Base-by-base conservation (phyloP, 2,113 vertebrate genomes). In the Melospiza georgiana region DNA sequence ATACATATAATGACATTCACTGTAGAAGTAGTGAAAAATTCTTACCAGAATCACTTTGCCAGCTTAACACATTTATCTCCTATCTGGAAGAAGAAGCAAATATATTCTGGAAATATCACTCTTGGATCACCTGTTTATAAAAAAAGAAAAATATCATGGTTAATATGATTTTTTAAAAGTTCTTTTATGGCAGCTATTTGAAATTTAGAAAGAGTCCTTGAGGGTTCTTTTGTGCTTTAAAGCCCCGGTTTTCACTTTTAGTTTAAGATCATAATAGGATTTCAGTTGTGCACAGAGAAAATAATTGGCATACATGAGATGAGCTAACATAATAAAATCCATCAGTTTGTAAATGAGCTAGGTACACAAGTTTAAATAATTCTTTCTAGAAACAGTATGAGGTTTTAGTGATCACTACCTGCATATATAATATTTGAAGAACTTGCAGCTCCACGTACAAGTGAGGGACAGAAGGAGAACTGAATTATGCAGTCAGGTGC, bases 21-120 rank as follows among this genome's bases (percentile, higher is more conserved):
- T 28, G 3, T 4, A 84, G 25, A 68, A 80, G 11, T 30, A 96
- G 58, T 11, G 52, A n/a, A 54, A 72, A 49, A 66, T 24, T 87
- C 95, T 97, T 94, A 97, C 96, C 96, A 96, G 80, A 92, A 84
- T 94, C 86, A 89, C 57, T 87, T 51, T 39, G n/a, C 44, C 89
- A 95, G 82, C 33, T 93, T 94, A 91, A 86, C 43, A 78, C 96
- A 97, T 97, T 72, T 89, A 94, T 86, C 31, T 76, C 91, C 89
- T 90, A 27, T 31, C 20, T 82, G 37, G 39, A 96, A 93, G 55
- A 31, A 74, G 71, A 91, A 43, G 11, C 25, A 95, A 84, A 74
- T 65, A 46, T 86, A 19, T 39, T 78, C 78, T 63, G 31, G 59
- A 57, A 95, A 59, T 72, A 61, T 4, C 71, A 62, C 68, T 30